Evolutionary conservation across 2,888 invertebrate species (phyloP).

Genomic region (Melanostoma scalare): DNA sequence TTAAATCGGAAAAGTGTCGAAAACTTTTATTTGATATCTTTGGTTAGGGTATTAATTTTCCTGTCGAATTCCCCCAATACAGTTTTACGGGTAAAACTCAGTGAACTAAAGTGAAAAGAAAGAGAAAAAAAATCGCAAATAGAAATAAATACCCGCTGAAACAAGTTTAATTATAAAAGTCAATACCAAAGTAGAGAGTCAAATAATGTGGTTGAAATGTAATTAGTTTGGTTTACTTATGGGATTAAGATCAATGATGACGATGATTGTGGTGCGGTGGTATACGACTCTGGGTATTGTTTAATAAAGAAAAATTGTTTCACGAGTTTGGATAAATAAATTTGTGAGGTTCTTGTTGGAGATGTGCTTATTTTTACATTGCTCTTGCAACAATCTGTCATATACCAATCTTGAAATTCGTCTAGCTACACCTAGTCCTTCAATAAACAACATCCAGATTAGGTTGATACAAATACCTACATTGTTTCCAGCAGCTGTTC

Average conservation of each 20-base stretch:
- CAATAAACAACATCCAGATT: too few species aligned
- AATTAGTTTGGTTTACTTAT: slow-evolving; percentile 78
- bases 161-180: slow-evolving; percentile 66
- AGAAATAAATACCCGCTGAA: slow-evolving; percentile 13
- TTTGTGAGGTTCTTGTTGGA: too few species aligned
- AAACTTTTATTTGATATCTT: slow-evolving; percentile 34
- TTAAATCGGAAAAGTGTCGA: slow-evolving; percentile 56
- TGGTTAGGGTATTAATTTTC: not conserved
- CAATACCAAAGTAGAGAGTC: slow-evolving; percentile 52
- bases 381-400: too few species aligned
- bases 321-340: too few species aligned
- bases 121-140: not conserved
- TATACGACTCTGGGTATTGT: not conserved
- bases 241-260: slow-evolving; percentile 74
- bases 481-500: too few species aligned
- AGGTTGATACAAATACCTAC: too few species aligned
- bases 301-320: too few species aligned
- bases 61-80: not conserved
- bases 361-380: too few species aligned
- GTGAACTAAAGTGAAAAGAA: slow-evolving; percentile 23
- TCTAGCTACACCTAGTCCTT: too few species aligned
- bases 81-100: slow-evolving; percentile 9
- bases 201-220: slow-evolving; percentile 72
- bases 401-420: too few species aligned
- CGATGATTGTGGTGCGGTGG: not conserved